These are phyloP conservation scores for Tenebrio molitor DNA, from an alignment of 1,140 invertebrate genomes.

Conservation along the genomic window DNA sequence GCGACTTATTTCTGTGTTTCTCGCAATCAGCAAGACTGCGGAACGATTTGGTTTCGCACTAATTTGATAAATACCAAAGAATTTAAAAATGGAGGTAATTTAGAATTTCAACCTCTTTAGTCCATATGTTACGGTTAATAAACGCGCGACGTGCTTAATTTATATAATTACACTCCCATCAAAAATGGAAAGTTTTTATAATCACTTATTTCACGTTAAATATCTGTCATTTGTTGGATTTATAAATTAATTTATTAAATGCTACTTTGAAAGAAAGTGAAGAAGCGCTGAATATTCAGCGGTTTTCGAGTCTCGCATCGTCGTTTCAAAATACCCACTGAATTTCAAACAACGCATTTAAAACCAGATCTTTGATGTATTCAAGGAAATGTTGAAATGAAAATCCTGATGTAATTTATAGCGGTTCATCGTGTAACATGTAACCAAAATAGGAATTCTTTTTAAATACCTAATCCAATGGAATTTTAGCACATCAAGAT, in stretches of 20 bases:
- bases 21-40: slow-evolving; percentile 34
- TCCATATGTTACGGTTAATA: slow-evolving; percentile 35
- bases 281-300: background rate
- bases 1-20: background rate
- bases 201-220: slow-evolving; percentile 10
- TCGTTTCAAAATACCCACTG: slow-evolving; percentile 22
- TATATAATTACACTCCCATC: slow-evolving; percentile 42
- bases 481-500: too few relatives aligned
- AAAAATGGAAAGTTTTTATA: slow-evolving; percentile 34
- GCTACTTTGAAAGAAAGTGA: slow-evolving; percentile 23
- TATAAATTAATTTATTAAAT: slow-evolving; percentile 1
- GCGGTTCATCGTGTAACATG: background rate
- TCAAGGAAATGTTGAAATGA: slow-evolving; percentile 30
- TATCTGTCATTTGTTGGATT: background rate
- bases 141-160: slow-evolving; percentile 28
- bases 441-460: too few relatives aligned
- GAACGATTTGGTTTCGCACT: slow-evolving; percentile 32
- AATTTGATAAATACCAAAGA: slow-evolving; percentile 18
- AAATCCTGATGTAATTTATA: slow-evolving; percentile 25
- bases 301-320: too few relatives aligned
- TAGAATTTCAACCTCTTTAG: slow-evolving; percentile 25
- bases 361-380: slow-evolving; percentile 21
- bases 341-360: slow-evolving; percentile 24
- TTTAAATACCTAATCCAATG: too few relatives aligned
- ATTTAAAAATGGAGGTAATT: slow-evolving; percentile 27